Conservation (phyloP, 2,888 invertebrate genomes). For the Peribatodes rhomboidaria region DNA sequence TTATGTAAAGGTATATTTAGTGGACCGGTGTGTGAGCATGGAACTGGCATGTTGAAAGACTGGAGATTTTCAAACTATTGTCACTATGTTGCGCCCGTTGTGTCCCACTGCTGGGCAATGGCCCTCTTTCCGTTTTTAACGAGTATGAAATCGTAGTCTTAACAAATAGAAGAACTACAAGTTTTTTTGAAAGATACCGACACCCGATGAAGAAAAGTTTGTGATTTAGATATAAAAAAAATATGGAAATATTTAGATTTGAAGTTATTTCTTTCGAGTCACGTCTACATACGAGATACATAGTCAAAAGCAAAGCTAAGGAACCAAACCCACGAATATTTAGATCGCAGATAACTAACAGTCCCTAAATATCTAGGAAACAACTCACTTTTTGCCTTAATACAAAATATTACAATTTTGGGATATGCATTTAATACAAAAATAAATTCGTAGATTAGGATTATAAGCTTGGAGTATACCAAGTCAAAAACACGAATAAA, state of each 20-base stretch:
- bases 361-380: conserved; percentile 11
- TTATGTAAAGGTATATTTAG: conserved; percentile 11
- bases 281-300: not conserved
- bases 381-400: conserved; percentile 3
- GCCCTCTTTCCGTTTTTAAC: no score
- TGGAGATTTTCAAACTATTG: no score
- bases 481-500: no score
- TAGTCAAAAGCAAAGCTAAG: conserved; percentile 20
- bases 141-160: no score
- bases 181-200: not conserved
- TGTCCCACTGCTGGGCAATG: no score
- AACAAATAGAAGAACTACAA: no score
- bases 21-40: conserved; percentile 21
- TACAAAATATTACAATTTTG: not conserved
- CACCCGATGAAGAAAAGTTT: no score
- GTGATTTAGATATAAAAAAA: no score
- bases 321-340: conserved; percentile 45
- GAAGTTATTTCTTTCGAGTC: not conserved
- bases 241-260: not conserved
- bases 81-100: no score
- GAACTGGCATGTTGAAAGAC: conserved; percentile 20
- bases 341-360: conserved; percentile 25
- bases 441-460: no score
- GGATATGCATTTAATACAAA: no score
- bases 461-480: no score